phyloP scores from a whole-genome alignment of 2,888 invertebrate species.

The Augochlorella aurata region DNA sequence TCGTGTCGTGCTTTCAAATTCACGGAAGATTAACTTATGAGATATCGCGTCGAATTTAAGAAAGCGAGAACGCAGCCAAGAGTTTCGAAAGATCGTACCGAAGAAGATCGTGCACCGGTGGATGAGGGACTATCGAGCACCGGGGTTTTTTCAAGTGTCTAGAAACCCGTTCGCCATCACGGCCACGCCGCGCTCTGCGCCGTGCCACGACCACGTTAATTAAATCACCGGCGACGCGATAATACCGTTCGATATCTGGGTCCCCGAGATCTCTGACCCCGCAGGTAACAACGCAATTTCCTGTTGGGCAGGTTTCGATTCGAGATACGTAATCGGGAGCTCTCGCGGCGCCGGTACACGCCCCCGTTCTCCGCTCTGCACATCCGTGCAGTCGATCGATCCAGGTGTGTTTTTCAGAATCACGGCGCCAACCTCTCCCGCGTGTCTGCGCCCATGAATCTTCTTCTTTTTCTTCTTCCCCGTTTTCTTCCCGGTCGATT shows the following conservation, averaged over 20 bases:
- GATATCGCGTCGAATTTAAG: too few relatives aligned
- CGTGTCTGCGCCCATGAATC: neutral
- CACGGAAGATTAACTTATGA: too few relatives aligned
- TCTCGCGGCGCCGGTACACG: neutral
- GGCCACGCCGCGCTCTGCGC: neutral
- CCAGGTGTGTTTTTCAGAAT: neutral
- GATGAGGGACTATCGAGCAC: neutral
- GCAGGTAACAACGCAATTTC: slow-evolving; percentile 52
- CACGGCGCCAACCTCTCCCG: neutral
- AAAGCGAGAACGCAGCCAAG: too few relatives aligned
- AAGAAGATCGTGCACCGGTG: neutral
- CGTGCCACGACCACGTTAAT: slow-evolving; percentile 39
- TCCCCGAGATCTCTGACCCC: slow-evolving; percentile 27
- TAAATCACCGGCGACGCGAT: slow-evolving; percentile 39
- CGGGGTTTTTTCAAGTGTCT: neutral
- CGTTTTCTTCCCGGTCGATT: too few relatives aligned
- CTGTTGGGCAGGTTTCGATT: slow-evolving; percentile 37
- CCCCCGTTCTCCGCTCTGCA: neutral
- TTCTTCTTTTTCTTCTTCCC: neutral
- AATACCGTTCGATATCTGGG: slow-evolving; percentile 8
- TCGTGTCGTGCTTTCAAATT: too few relatives aligned
- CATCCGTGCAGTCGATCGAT: slow-evolving; percentile 18
- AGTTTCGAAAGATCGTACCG: too few relatives aligned
- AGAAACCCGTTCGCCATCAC: slow-evolving; percentile 19
- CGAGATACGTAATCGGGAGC: slow-evolving; percentile 19